These are phyloP conservation scores for Axinella damicornis DNA, from an alignment of 37 sponge, comb jelly and placozoan genomes.

Conservation along the genomic window DNA sequence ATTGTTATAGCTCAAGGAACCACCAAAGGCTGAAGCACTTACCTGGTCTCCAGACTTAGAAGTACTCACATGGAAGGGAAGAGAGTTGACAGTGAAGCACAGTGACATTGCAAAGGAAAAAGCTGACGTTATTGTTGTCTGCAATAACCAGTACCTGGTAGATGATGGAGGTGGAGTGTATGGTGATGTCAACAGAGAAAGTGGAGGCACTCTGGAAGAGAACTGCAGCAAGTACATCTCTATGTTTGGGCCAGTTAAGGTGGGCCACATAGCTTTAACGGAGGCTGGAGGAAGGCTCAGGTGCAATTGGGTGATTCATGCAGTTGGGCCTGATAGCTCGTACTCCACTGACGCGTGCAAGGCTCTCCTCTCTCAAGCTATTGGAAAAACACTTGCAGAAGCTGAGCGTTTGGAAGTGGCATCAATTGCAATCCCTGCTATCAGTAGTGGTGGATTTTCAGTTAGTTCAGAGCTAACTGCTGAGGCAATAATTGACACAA, in stretches of 20 bases:
- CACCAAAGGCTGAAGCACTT: too few relatives aligned
- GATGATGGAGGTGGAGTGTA: conserved; percentile 74
- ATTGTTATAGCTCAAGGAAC: too few relatives aligned
- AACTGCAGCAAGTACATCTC: conserved; percentile 19
- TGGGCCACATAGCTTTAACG: conserved; percentile 60
- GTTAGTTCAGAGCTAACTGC: conserved; percentile 38
- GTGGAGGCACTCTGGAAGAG: conserved; percentile 46
- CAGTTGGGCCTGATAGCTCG: conserved; percentile 59
- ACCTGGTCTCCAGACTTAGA: too few relatives aligned
- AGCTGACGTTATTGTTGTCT: conserved; percentile 70
- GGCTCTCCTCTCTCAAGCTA: conserved; percentile 26
- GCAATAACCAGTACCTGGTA: conserved; percentile 43
- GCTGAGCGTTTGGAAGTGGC: conserved; percentile 24
- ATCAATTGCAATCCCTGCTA: conserved; percentile 78
- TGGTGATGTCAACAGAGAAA: conserved; percentile 56
- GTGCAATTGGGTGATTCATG: conserved; percentile 75
- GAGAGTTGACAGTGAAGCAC: conserved; percentile 57
- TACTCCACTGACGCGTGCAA: neutral
- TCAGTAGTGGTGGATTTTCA: conserved; percentile 77
- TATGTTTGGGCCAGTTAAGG: conserved; percentile 12
- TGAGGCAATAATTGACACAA: conserved; percentile 28
- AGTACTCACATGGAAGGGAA: neutral
- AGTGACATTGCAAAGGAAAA: conserved; percentile 61
- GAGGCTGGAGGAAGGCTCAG: conserved; percentile 62
- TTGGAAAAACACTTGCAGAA: conserved; percentile 20